Base-by-base conservation (phyloP, 2,113 vertebrate species). In the Nothoprocta pentlandii region DNA sequence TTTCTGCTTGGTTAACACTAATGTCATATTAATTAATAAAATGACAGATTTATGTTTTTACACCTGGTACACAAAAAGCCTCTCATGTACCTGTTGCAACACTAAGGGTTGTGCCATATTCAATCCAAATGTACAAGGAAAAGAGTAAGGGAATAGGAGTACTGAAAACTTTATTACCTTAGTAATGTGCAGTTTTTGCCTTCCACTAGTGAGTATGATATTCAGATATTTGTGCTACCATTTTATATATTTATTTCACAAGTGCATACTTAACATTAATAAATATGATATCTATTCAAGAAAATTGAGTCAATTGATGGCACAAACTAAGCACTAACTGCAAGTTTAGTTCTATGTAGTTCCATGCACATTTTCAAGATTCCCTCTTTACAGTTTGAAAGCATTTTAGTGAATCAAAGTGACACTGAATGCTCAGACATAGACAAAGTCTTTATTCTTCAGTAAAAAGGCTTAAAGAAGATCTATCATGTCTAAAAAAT, bases 1-100 rank as follows among this genome's bases (percentile, higher is more conserved):
- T 89, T 91, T 34, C 46, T 64, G 6, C 56, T 63, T 47, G 7
- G 26, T 56, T 84, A 54, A 78, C 84, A 89, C n/a, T 11, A 91
- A 49, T 2, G 4, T 51, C 58, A 26, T 32, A 77, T 54, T 49
- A 44, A 42, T 81, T 61, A 76, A 61, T 54, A 61, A 19, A 56
- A 5, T 84, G 49, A 34, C n/a, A 78, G 20, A 3, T 61, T 91
- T 44, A 56, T 42, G 41, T 23, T 39, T 82, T 76, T 94, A 13
- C 74, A 61, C 8, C 56, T 63, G 53, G n/a, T 12, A 84, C 42
- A 51, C 13, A 70, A 92, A 89, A 19, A 68, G 14, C 2, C 9
- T 85, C 34, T 64, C 12, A 63, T 28, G 4, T 28, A 51, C 36
- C 47, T 8, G 17, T 49, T 64, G 2, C 13, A n/a, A 4, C 2